phyloP scores from a whole-genome alignment of 2,113 vertebrate genomes.

The Protobothrops flavoviridis region DNA sequence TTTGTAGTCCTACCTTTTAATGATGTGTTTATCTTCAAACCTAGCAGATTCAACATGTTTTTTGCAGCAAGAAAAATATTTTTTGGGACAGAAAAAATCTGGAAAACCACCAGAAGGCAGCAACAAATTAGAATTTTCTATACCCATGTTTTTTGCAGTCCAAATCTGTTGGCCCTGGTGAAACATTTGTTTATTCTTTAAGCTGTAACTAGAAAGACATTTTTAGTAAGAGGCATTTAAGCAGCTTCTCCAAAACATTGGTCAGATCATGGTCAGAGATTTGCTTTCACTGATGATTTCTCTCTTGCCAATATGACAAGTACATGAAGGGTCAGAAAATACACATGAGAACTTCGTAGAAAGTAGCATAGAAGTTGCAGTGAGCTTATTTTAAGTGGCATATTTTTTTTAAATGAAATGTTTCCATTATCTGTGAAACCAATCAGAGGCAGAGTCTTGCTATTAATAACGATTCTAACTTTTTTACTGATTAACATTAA shows the following conservation, averaged over 20 bases:
- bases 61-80: not conserved
- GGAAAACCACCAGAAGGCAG: not conserved
- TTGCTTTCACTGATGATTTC: not conserved
- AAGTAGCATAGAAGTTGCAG: not conserved
- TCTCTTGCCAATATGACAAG: not conserved
- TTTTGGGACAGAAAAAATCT: not conserved
- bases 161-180: not conserved
- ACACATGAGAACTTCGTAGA: slow-evolving; percentile 13
- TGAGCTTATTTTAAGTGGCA: slow-evolving; percentile 26
- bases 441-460: not conserved
- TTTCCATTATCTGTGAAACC: slow-evolving; percentile 7
- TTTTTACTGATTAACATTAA: slow-evolving; percentile 55
- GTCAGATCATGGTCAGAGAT: slow-evolving; percentile 19
- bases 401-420: slow-evolving; percentile 9
- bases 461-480: slow-evolving; percentile 37
- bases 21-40: not conserved
- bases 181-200: slow-evolving; percentile 4
- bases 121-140: not conserved
- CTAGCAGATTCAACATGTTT: not conserved
- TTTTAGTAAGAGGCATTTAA: slow-evolving; percentile 17
- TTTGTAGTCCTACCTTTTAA: not conserved
- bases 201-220: not conserved
- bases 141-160: not conserved
- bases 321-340: not conserved
- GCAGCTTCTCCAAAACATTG: not conserved